Evolutionary conservation across 2,797 vertebrate genomes (phyloP), one percentile per base, ranked within the genome.

Genomic region (Malacoraja senta): DNA sequence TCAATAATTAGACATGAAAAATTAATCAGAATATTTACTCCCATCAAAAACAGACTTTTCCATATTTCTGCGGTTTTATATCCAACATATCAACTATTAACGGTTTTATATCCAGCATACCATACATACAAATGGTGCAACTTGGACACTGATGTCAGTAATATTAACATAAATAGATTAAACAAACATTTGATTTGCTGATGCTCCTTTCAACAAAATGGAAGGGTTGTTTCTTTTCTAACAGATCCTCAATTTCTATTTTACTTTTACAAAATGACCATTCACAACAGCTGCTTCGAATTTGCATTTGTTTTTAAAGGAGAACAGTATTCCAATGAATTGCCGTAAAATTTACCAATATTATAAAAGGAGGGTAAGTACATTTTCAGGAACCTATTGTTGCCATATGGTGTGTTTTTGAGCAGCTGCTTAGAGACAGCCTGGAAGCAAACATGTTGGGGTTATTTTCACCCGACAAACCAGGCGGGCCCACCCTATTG

Each of bases 1-100:
- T 88, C n/a, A 88, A 65, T 88, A 88, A 53, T 76, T 91, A 29
- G 90, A 91, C 68, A 76, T 91, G 29, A 71, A 10, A 26, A 76
- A 76, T 24, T 29, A 53, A 92, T 92, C 90, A 26, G 65, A 76
- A 74, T 35, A 29, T 13, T 76, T 58, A 53, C 71, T 74, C 38
- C 26, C 35, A 24, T 92, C 44, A 74, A 92, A 76, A 71, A 15
- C 3, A 17, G 26, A 35, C 21, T 74, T 44, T 72, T 35, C 24
- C 15, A 15, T 26, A 74, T 44, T 76, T 53, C 44, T 92, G 90
- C 35, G 63, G 24, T 74, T 32, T 72, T 9, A 3, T 44, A 21
- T 71, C 44, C 24, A 74, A 26, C 9, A 29, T 32, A 29, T 53
- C 44, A 53, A 53, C 44, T 91, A 44, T 74, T 74, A 74, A 29